Base-by-base conservation (phyloP, 2,888 invertebrate species). In the Chesias legatella region DNA sequence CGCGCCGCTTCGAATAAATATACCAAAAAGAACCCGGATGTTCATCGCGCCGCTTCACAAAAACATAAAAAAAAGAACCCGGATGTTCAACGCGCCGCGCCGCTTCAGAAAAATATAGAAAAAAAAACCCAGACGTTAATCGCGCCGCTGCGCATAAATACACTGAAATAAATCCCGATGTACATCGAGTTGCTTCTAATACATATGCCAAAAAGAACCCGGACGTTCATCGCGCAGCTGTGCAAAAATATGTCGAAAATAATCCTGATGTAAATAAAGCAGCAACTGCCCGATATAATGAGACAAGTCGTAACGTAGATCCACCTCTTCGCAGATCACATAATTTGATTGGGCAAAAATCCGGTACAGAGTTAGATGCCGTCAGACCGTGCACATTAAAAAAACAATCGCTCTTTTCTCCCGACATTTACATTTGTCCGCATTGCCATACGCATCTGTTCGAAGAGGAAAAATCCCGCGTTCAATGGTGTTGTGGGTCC, bases 401-500 rank as follows among this genome's bases (percentile, higher is more conserved):
- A 10, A 26, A 26, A 26, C 26, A 9, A 7, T 32, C 22, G n/a
- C 24, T 32, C 11, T 7, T 24, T 1, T 2, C 32, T 22, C n/a
- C 10, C 1, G 32, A 32, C n/a, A 32, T 6, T n/a, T 32, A 23
- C 10, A 32, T 7, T 1, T 32, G 32, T 32, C n/a, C 10, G 3
- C 8, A 32, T 8, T 32, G 32, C 6, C 6, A 6, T n/a, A 24
- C 32, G 7, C 11, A n/a, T 24, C 24, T 32, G 4, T 32, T 32
- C n/a, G 23, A 32, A n/a, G 32, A 32, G 11, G 23, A 32, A 32
- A 29, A 13, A 17, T n/a, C 10, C 8, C 17, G 29, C 3, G 20
- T 20, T 6, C 29, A 17, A 17, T 29, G 29, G 29, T 29, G 17
- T 8, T 20, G 29, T n/a, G n/a, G 20, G 4, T 20, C 20, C 20